A percentile compares a stretch with the other conserved stretches of the same genome.
phyloP scores from a whole-genome alignment of 1,140 invertebrate species.

The Drosophila kurseongensis region DNA sequence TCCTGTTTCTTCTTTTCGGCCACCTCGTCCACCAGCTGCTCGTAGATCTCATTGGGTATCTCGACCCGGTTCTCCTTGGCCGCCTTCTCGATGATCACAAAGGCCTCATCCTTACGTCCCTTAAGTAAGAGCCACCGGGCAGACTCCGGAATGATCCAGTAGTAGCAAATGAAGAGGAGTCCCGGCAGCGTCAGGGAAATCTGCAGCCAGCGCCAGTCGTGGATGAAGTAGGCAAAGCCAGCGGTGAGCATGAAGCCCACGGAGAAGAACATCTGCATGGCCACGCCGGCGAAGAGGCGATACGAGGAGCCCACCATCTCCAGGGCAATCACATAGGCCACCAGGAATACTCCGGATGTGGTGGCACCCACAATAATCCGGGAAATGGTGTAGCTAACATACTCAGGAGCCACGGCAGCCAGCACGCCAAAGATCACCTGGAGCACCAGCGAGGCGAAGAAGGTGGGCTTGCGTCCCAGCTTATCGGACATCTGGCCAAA shows the following conservation, averaged over 20 bases:
- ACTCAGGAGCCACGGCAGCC: slow-evolving; percentile 89
- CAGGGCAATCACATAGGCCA: slow-evolving; percentile 92
- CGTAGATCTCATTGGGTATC: slow-evolving; percentile 86
- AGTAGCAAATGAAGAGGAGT: slow-evolving; percentile 90
- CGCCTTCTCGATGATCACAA: slow-evolving; percentile 88
- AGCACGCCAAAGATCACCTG: slow-evolving; percentile 89
- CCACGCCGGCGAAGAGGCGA: slow-evolving; percentile 90
- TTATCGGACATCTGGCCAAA: slow-evolving; percentile 93
- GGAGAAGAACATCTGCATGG: slow-evolving; percentile 92
- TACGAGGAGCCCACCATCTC: slow-evolving; percentile 93
- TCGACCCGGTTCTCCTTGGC: slow-evolving; percentile 88
- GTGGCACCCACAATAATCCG: slow-evolving; percentile 90
- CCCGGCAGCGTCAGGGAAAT: slow-evolving; percentile 90
- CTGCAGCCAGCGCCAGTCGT: slow-evolving; percentile 91
- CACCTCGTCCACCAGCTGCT: slow-evolving; percentile 86
- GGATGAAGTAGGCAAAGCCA: slow-evolving; percentile 90
- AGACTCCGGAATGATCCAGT: slow-evolving; percentile 94
- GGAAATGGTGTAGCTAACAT: slow-evolving; percentile 88
- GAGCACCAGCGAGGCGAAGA: slow-evolving; percentile 90
- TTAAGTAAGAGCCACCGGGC: slow-evolving; percentile 92
- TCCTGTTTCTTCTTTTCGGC: slow-evolving; percentile 68
- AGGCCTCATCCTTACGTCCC: slow-evolving; percentile 89
- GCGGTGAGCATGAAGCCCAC: slow-evolving; percentile 91
- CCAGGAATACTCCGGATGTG: slow-evolving; percentile 91
- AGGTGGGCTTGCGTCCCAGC: slow-evolving; percentile 90